Percentiles rank a stretch among this genome's conserved stretches.
Conservation (phyloP, 2,113 vertebrate species). For the Toxotes jaculatrix region DNA sequence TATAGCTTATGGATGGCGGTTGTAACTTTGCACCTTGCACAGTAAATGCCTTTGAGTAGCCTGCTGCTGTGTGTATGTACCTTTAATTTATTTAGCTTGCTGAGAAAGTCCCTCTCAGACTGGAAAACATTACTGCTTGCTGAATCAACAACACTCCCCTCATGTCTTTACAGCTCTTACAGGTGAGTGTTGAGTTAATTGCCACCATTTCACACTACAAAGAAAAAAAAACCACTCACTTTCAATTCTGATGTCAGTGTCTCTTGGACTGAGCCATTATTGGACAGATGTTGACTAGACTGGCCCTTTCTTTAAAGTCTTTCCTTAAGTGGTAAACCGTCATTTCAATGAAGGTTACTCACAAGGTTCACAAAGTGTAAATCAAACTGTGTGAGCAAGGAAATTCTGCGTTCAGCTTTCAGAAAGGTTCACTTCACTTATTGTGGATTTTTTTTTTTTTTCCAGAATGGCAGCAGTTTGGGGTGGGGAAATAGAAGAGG, state of each 20-base stretch:
- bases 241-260: background rate
- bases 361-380: background rate
- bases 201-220: background rate
- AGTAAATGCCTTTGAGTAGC: constrained; percentile 39
- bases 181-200: background rate
- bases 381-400: constrained; percentile 17
- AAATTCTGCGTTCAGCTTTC: background rate
- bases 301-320: background rate
- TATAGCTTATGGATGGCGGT: too few relatives aligned
- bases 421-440: background rate
- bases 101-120: background rate
- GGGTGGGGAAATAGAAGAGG: too few relatives aligned
- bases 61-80: background rate
- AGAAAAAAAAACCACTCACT: background rate
- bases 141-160: constrained; percentile 11
- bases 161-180: background rate
- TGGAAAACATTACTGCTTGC: background rate
- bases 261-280: background rate
- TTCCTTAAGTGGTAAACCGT: background rate
- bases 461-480: constrained; percentile 26
- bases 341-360: constrained; percentile 12
- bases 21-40: background rate
- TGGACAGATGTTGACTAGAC: background rate
- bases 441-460: background rate
- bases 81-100: background rate